phyloP scores from a whole-genome alignment of 2,888 invertebrate genomes.

The Eupithecia inturbata region DNA sequence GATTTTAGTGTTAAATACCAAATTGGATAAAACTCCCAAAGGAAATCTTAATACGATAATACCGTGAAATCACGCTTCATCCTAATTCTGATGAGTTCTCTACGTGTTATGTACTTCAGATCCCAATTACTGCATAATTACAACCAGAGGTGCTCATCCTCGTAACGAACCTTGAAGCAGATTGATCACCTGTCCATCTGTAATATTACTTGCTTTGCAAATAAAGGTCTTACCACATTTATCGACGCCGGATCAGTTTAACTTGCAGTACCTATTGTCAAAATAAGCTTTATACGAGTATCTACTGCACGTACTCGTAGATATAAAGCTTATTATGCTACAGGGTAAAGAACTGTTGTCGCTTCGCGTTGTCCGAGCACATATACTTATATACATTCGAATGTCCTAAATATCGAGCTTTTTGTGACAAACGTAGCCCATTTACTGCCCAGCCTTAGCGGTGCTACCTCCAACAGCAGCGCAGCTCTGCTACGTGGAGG shows the following conservation, averaged over 20 bases:
- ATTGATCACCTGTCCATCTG: conserved; percentile 35
- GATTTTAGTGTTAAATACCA: background rate
- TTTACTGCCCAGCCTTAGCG: background rate
- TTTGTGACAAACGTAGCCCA: background rate
- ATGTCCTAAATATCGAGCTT: background rate
- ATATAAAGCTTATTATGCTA: too few species aligned
- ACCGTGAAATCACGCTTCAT: conserved; percentile 11
- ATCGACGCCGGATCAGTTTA: background rate
- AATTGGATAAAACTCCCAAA: too few species aligned
- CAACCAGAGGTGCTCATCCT: conserved; percentile 21
- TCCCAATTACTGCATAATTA: conserved; percentile 26
- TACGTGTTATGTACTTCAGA: conserved; percentile 12
- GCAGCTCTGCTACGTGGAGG: background rate
- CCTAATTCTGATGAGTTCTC: conserved; percentile 15
- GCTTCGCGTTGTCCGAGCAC: background rate
- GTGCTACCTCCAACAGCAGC: background rate
- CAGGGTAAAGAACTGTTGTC: background rate
- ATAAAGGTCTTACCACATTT: background rate
- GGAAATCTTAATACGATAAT: background rate
- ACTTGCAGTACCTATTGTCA: background rate
- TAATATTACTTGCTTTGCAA: conserved; percentile 26
- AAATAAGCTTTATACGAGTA: background rate
- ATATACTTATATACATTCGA: background rate
- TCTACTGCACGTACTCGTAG: too few species aligned
- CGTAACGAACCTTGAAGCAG: conserved; percentile 33